phyloP scores from a whole-genome alignment of 2,113 vertebrate species.

The Silurus asotus region DNA sequence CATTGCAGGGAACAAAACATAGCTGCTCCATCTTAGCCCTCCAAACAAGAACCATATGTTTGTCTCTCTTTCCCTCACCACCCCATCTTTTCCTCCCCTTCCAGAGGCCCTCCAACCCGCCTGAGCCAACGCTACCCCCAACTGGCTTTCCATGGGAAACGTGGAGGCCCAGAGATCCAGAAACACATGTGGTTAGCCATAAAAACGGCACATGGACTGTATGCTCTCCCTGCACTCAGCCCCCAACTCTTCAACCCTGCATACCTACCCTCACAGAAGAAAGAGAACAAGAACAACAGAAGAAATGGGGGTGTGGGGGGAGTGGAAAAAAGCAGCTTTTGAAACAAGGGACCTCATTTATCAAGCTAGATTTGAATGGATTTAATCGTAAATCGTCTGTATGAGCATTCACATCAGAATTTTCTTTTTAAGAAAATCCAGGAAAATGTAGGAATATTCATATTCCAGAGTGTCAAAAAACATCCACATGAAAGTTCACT shows the following conservation, averaged over 20 bases:
- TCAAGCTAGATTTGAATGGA: background rate
- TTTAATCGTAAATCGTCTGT: background rate
- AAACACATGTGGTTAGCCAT: slow-evolving; percentile 77
- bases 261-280: slow-evolving; percentile 69
- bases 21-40: slow-evolving; percentile 44
- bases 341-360: slow-evolving; percentile 66
- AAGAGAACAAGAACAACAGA: slow-evolving; percentile 84
- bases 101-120: slow-evolving; percentile 32
- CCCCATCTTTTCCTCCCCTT: slow-evolving; percentile 21
- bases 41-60: slow-evolving; percentile 69
- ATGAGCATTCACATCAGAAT: background rate
- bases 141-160: slow-evolving; percentile 73
- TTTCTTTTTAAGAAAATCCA: background rate
- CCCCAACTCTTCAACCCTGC: slow-evolving; percentile 31
- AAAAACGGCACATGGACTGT: slow-evolving; percentile 75
- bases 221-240: slow-evolving; percentile 16
- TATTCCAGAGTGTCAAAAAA: background rate
- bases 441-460: background rate
- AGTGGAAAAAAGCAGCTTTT: slow-evolving; percentile 69
- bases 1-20: slow-evolving; percentile 46
- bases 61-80: slow-evolving; percentile 47
- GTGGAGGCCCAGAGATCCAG: slow-evolving; percentile 71
- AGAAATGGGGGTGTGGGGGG: slow-evolving; percentile 29
- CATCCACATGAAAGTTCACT: background rate
- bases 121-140: slow-evolving; percentile 39